Conservation (phyloP, 2,113 vertebrate genomes). For the Pseudorasbora parva region DNA sequence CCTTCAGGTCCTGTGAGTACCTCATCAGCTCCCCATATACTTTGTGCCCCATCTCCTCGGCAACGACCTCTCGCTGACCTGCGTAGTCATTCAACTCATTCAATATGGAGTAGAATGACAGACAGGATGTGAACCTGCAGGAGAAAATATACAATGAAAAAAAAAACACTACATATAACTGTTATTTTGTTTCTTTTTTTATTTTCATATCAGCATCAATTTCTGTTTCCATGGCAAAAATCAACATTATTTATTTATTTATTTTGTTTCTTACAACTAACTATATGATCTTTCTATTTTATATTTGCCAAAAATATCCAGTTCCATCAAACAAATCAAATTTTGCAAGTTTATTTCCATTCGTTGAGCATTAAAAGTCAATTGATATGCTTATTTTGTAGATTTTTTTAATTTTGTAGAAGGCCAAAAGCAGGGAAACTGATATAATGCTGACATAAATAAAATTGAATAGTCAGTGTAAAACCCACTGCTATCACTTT, state of each 20-base stretch:
- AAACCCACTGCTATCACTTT: not conserved
- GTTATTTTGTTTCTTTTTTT: not conserved
- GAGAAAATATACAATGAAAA: constrained; percentile 46
- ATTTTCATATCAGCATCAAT: not conserved
- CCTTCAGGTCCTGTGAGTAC: constrained; percentile 94
- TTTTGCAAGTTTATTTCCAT: too few species aligned
- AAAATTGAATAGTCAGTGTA: too few species aligned
- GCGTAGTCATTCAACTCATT: constrained; percentile 97
- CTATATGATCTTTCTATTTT: not conserved
- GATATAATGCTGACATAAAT: too few species aligned
- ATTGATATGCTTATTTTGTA: too few species aligned
- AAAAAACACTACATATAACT: not conserved
- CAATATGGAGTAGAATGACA: constrained; percentile 94
- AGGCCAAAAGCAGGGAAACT: too few species aligned
- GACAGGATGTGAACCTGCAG: constrained; percentile 91
- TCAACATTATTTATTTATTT: too few species aligned
- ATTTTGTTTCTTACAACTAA: not conserved
- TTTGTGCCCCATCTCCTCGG: constrained; percentile 95
- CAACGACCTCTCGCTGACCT: constrained; percentile 96
- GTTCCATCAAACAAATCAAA: not conserved
- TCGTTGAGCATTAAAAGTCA: too few species aligned
- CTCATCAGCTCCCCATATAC: constrained; percentile 96
- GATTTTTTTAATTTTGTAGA: too few species aligned
- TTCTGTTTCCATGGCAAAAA: not conserved
- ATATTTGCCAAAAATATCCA: not conserved